phyloP scores from a whole-genome alignment of 2,797 vertebrate genomes.

The Betta splendens region DNA sequence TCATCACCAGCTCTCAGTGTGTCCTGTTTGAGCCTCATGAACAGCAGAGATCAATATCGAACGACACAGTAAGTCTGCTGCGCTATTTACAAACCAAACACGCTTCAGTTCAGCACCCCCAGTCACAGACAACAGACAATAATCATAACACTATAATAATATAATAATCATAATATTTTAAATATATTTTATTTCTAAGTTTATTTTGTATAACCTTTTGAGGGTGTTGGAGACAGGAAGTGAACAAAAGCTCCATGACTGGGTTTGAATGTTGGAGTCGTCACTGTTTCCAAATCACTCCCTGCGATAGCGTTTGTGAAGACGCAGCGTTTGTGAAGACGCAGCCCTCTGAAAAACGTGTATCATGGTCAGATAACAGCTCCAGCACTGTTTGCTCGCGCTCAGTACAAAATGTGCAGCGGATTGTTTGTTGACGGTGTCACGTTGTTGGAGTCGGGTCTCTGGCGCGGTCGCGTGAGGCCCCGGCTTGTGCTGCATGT shows the following conservation, averaged over 20 bases:
- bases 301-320: slow-evolving; percentile 47
- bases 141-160: too few relatives aligned
- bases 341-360: slow-evolving; percentile 59
- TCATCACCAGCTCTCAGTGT: slow-evolving; percentile 56
- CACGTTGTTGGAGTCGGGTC: slow-evolving; percentile 11
- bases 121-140: too few relatives aligned
- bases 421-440: slow-evolving; percentile 32
- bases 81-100: slow-evolving; percentile 30
- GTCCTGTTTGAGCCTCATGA: slow-evolving; percentile 49
- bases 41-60: slow-evolving; percentile 35
- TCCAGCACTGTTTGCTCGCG: slow-evolving; percentile 4
- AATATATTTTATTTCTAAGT: too few relatives aligned
- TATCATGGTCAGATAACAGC: slow-evolving; percentile 57
- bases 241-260: too few relatives aligned
- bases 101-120: neutral
- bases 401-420: slow-evolving; percentile 9
- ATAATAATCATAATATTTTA: too few relatives aligned
- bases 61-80: slow-evolving; percentile 23
- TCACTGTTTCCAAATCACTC: too few relatives aligned
- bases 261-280: too few relatives aligned
- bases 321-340: slow-evolving; percentile 56
- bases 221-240: too few relatives aligned
- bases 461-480: neutral
- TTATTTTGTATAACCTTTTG: too few relatives aligned
- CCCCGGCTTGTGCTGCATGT: slow-evolving; percentile 5